Evolutionary conservation across 2,888 invertebrate species (phyloP).

Genomic region (Tenthredo livida): DNA sequence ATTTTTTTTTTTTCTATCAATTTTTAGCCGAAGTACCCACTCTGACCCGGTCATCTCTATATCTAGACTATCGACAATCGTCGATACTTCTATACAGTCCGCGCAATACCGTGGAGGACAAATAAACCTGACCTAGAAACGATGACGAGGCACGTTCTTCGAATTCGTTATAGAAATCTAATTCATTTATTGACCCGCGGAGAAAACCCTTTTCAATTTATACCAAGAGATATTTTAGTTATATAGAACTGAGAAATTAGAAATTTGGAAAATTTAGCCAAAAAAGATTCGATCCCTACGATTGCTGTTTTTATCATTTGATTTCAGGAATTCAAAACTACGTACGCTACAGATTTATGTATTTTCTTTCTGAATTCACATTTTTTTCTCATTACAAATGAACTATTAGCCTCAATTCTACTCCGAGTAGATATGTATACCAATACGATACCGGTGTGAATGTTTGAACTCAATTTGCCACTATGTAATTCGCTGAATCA

Average conservation of each 20-base stretch:
- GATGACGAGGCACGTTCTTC: not conserved
- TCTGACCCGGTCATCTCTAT: too few relatives aligned
- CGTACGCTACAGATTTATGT: not conserved
- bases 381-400: not conserved
- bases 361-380: not conserved
- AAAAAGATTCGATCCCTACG: too few relatives aligned
- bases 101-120: not conserved
- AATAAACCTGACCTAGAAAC: conserved; percentile 23
- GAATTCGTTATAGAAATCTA: not conserved
- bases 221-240: not conserved
- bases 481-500: not conserved
- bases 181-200: not conserved
- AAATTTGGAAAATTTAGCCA: not conserved
- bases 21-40: too few relatives aligned
- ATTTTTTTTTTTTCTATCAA: too few relatives aligned
- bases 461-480: not conserved
- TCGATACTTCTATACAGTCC: not conserved
- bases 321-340: not conserved
- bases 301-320: not conserved
- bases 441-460: not conserved
- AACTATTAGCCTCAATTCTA: not conserved
- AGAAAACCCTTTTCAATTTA: not conserved
- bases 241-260: not conserved
- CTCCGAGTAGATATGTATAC: not conserved
- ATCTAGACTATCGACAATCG: not conserved